Conservation (phyloP, 2,113 vertebrate species). For the Actenoides hombroni region DNA sequence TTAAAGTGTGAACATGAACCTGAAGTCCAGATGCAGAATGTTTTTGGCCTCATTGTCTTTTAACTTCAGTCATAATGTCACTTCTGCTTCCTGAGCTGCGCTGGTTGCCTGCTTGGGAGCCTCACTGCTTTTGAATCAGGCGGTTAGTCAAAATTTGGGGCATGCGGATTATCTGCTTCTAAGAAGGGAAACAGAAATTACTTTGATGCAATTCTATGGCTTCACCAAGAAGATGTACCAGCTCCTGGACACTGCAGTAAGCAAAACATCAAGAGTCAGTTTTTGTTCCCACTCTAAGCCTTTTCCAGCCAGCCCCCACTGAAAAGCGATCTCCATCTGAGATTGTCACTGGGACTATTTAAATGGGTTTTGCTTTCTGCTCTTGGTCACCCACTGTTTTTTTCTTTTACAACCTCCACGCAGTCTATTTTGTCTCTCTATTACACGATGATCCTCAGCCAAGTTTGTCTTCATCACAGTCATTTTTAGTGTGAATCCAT, state of each 20-base stretch:
- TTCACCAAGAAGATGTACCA: not conserved
- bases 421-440: not conserved
- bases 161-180: not conserved
- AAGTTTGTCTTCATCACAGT: constrained; percentile 21
- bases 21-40: not conserved
- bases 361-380: constrained; percentile 7
- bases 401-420: not conserved
- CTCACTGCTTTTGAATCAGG: not conserved
- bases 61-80: not conserved
- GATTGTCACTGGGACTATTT: not conserved
- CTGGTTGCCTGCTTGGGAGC: not conserved
- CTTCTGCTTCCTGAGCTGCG: not conserved
- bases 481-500: constrained; percentile 11
- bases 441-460: not conserved
- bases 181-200: not conserved
- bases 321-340: not conserved
- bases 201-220: not conserved
- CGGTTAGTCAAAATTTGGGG: not conserved
- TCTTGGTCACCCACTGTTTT: not conserved
- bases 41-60: not conserved
- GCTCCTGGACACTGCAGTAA: not conserved
- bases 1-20: constrained; percentile 23
- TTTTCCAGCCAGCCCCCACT: not conserved
- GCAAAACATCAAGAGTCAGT: not conserved
- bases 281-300: not conserved